Evolutionary conservation across 2,797 vertebrate genomes (phyloP).

Genomic region (Periophthalmus magnuspinnatus): DNA sequence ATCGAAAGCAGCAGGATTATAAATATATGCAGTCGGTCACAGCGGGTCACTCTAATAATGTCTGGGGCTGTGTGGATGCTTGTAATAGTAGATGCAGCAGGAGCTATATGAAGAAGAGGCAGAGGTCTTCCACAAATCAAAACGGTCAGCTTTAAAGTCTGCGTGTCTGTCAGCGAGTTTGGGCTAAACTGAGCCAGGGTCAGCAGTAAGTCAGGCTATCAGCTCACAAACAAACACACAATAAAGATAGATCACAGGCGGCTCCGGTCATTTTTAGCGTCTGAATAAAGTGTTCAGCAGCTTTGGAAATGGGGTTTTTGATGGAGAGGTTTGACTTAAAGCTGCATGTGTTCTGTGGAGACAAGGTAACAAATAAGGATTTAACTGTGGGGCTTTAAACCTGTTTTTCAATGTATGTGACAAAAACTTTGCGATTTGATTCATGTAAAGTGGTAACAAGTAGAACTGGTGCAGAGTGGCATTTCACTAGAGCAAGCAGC

Average conservation of each 20-base stretch:
- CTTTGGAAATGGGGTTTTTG: not conserved
- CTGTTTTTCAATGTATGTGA: not conserved
- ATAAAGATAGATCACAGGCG: constrained; percentile 36
- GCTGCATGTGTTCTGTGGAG: not conserved
- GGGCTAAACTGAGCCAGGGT: constrained; percentile 36
- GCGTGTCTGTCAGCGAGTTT: constrained; percentile 27
- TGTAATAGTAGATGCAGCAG: constrained; percentile 41
- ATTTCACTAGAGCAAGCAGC: too few species aligned
- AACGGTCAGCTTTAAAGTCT: constrained; percentile 22
- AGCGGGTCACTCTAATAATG: constrained; percentile 31
- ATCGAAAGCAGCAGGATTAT: constrained; percentile 39
- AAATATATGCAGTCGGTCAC: constrained; percentile 48
- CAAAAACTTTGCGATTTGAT: not conserved
- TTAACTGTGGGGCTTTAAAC: not conserved
- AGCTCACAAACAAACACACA: constrained; percentile 24
- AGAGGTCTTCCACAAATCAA: constrained; percentile 20
- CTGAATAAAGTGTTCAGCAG: constrained; percentile 16
- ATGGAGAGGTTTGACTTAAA: not conserved
- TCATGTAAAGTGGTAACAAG: too few species aligned
- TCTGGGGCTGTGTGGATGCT: constrained; percentile 32
- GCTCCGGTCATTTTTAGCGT: constrained; percentile 36
- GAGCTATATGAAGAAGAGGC: constrained; percentile 34
- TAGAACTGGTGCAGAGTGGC: too few species aligned
- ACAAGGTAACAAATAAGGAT: not conserved
- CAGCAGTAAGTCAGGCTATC: constrained; percentile 32